Evolutionary conservation across 2,888 invertebrate genomes (phyloP), one percentile per base, ranked within the genome.

Genomic region (Philereme transversata): DNA sequence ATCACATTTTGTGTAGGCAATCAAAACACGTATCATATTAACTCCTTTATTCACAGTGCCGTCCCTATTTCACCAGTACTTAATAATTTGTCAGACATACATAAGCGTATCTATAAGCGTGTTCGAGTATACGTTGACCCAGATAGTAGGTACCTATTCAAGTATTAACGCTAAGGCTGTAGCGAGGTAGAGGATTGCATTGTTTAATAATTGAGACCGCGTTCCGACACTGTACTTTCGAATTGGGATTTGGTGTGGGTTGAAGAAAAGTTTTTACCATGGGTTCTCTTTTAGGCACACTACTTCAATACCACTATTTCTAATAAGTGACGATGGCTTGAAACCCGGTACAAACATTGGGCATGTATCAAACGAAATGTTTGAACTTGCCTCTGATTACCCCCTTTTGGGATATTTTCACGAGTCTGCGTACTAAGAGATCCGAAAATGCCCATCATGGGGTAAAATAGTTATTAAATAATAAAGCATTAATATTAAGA

Each of bases 161-260:
- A 89, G 89, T 90, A 90, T 90, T 90, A 84, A 90, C 82, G 84
- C 79, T 81, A 82, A 84, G 84, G 86, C 78, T 82, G 84, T 77
- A 74, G 73, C 72, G 77, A 75, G 67, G 62, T 66, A 71, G 79
- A 77, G 87, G 88, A 89, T 88, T 89, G 88, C 88, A 85, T 87
- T 86, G 84, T 83, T 90, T 87, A 90, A 90, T 90, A 90, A 90
- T 90, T 87, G 87, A 90, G 79, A 77, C 79, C 82, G 73, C 82
- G 82, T 82, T 81, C 83, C 84, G 69, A 71, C 79, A 76, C 67
- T 67, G 80, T 81, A 74, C 81, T 78, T 64, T 74, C 73, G 64
- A 71, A 70, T 75, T 71, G 51, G 68, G 41, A 64, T 53, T 55
- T 41, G 69, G 69, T 62, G 9, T 60, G 74, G 78, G 78, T 66